Evolutionary conservation across 1,140 invertebrate species (phyloP).

Genomic region (Drosophila takahashii): DNA sequence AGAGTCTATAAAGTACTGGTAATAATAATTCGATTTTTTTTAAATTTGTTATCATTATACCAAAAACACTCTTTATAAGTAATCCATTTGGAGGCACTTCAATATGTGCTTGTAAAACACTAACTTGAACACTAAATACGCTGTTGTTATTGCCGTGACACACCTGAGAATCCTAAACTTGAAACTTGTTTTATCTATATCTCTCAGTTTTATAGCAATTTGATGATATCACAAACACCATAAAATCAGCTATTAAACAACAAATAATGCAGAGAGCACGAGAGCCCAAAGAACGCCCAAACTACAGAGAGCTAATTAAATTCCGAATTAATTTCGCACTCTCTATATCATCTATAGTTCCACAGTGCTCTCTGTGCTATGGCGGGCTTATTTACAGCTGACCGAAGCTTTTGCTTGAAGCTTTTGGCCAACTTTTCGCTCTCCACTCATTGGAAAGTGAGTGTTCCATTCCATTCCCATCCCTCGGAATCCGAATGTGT

Average conservation of each 20-base stretch:
- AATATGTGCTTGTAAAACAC: not conserved
- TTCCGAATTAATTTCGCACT: not conserved
- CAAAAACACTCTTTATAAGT: no score
- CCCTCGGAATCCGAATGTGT: constrained; percentile 25
- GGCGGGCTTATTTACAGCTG: constrained; percentile 22
- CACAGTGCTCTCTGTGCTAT: not conserved
- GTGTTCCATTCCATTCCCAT: constrained; percentile 32
- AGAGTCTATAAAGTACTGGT: no score
- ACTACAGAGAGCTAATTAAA: constrained; percentile 4
- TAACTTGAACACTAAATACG: not conserved
- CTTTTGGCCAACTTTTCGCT: constrained; percentile 54
- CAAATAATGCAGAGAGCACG: constrained; percentile 1
- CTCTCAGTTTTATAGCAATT: constrained; percentile 4
- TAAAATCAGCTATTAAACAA: constrained; percentile 28
- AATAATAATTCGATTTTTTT: no score
- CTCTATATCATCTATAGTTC: not conserved
- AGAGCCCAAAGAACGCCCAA: not conserved
- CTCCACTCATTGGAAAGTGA: constrained; percentile 44
- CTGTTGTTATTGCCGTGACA: constrained; percentile 1
- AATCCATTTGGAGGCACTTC: no score
- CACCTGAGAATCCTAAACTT: constrained; percentile 6
- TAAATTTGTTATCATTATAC: no score
- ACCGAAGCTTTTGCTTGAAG: constrained; percentile 29
- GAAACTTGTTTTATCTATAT: constrained; percentile 27
- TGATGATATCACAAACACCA: constrained; percentile 43